These are phyloP conservation scores for Pachydiplax longipennis DNA, from an alignment of 2,888 invertebrate genomes.

Conservation along the genomic window DNA sequence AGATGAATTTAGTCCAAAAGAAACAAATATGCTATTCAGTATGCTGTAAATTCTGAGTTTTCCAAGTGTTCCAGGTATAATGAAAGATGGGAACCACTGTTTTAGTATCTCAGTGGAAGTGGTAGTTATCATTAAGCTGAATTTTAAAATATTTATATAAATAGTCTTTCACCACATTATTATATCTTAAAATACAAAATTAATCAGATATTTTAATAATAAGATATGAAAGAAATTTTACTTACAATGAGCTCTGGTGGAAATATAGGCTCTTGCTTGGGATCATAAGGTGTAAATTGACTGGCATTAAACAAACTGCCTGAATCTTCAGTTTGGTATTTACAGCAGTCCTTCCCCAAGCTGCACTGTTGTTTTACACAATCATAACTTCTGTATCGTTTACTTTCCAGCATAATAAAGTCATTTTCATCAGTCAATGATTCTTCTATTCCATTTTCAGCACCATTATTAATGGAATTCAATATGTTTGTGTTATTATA, in stretches of 20 bases:
- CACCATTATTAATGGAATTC: background rate
- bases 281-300: conserved; percentile 57
- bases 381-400: background rate
- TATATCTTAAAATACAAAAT: no score
- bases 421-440: conserved; percentile 53
- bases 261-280: conserved; percentile 62
- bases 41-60: no score
- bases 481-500: background rate
- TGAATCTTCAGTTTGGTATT: background rate
- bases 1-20: no score
- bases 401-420: background rate
- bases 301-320: conserved; percentile 50
- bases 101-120: no score
- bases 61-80: no score
- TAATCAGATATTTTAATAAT: no score
- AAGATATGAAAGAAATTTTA: background rate
- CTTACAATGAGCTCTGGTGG: conserved; percentile 60
- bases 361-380: background rate
- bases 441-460: conserved; percentile 72
- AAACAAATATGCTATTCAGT: no score
- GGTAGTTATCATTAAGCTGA: no score
- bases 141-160: no score
- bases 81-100: no score
- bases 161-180: no score
- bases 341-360: background rate